These are phyloP conservation scores for Marasmarcha lunaedactyla DNA, from an alignment of 2,888 invertebrate species.

Conservation along the genomic window DNA sequence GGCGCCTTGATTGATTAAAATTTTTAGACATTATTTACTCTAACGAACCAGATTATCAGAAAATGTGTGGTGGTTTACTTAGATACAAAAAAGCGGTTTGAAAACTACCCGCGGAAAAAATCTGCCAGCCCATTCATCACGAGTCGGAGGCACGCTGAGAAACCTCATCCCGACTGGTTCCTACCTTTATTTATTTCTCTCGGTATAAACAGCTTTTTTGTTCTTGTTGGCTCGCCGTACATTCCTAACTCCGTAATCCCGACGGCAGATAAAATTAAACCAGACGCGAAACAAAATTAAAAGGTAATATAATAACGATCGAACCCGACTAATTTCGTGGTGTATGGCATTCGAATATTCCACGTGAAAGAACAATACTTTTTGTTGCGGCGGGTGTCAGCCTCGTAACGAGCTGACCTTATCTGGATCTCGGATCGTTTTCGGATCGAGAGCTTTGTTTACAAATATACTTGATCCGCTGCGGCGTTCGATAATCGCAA, in stretches of 20 bases:
- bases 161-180: constrained; percentile 56
- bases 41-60: not conserved
- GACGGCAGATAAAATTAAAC: constrained; percentile 69
- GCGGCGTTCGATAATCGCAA: constrained; percentile 5
- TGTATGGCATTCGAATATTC: constrained; percentile 44
- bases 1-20: constrained; percentile 52
- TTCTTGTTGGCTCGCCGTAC: constrained; percentile 55
- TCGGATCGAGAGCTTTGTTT: constrained; percentile 21
- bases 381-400: constrained; percentile 25
- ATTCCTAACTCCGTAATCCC: constrained; percentile 69
- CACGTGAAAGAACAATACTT: constrained; percentile 22
- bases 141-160: constrained; percentile 36
- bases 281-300: constrained; percentile 70
- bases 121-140: constrained; percentile 55
- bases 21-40: constrained; percentile 29
- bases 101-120: constrained; percentile 37
- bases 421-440: constrained; percentile 22
- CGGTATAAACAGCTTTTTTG: constrained; percentile 56
- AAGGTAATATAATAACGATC: constrained; percentile 60
- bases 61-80: not conserved
- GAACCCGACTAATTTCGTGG: constrained; percentile 64
- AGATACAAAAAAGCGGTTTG: constrained; percentile 11
- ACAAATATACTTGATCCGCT: constrained; percentile 12
- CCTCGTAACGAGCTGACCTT: constrained; percentile 27
- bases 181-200: constrained; percentile 64